phyloP scores from a whole-genome alignment of 2,797 vertebrate species.

The Phalanger gymnotis region DNA sequence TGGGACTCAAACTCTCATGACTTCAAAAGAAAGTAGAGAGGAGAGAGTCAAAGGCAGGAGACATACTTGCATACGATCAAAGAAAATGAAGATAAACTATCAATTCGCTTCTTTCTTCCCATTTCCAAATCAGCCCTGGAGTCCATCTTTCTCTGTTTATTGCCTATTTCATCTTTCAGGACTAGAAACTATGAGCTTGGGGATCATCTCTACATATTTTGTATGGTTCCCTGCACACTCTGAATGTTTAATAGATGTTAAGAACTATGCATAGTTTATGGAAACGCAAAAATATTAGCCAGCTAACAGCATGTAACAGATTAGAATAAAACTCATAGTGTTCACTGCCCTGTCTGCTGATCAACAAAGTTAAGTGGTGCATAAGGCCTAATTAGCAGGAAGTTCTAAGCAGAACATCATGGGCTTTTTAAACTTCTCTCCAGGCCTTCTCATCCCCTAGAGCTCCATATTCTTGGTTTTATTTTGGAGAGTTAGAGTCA shows the following conservation, averaged over 20 bases:
- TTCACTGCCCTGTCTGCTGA: constrained; percentile 29
- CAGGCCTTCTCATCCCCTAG: constrained; percentile 30
- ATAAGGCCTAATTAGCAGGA: constrained; percentile 9
- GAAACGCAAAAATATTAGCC: constrained; percentile 12
- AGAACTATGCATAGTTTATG: constrained; percentile 28
- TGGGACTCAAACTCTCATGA: neutral
- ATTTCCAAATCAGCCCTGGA: neutral
- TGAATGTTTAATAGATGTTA: neutral
- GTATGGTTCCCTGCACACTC: neutral
- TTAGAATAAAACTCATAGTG: constrained; percentile 18
- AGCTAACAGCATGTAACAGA: constrained; percentile 22
- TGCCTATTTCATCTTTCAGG: constrained; percentile 17
- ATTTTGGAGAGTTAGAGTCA: constrained; percentile 4
- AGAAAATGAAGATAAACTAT: neutral
- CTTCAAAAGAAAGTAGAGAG: constrained; percentile 23
- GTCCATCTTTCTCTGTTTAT: constrained; percentile 35
- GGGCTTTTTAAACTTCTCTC: constrained; percentile 52
- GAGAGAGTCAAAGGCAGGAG: neutral
- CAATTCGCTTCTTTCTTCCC: constrained; percentile 1
- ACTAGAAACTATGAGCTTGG: neutral
- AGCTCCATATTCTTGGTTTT: constrained; percentile 47
- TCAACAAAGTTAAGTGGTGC: constrained; percentile 14
- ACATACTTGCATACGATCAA: neutral
- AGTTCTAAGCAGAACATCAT: constrained; percentile 30
- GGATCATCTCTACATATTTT: constrained; percentile 30